Evolutionary conservation across 2,888 invertebrate genomes (phyloP).

Genomic region (Pseudolycoriella hygida): DNA sequence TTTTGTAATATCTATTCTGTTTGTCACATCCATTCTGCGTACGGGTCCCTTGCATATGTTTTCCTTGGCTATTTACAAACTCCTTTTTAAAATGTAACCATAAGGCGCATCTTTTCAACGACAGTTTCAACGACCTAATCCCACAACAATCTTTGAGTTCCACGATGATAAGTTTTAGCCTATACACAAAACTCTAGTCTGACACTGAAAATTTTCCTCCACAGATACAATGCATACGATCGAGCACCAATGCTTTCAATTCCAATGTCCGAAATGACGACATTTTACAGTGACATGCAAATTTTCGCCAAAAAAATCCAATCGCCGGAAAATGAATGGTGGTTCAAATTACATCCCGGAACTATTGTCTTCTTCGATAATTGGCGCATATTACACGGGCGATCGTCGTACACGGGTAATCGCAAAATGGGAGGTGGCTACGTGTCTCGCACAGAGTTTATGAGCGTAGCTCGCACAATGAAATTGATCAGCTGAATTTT

Average conservation of each 20-base stretch:
- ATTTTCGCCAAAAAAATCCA: conserved; percentile 35
- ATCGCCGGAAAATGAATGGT: conserved; percentile 34
- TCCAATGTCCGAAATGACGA: conserved; percentile 31
- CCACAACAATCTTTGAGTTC: no score
- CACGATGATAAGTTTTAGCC: no score
- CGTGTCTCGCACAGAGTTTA: conserved; percentile 49
- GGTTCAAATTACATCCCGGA: conserved; percentile 46
- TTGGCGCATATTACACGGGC: conserved; percentile 60
- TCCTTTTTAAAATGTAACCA: no score
- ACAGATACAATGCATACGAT: conserved; percentile 56
- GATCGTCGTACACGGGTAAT: conserved; percentile 46
- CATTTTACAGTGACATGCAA: conserved; percentile 43
- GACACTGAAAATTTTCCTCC: neutral
- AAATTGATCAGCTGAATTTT: conserved; percentile 25
- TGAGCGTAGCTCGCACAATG: conserved; percentile 37
- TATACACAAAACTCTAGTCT: no score
- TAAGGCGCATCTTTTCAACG: no score
- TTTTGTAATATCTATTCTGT: no score
- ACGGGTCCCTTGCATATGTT: no score
- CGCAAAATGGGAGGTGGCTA: conserved; percentile 55
- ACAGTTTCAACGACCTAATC: no score
- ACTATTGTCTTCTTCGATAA: conserved; percentile 58
- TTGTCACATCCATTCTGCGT: no score
- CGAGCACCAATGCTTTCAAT: conserved; percentile 42
- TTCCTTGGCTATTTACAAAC: no score